Conservation (phyloP, 2,113 vertebrate genomes). For the Hippocampus guttulatus region DNA sequence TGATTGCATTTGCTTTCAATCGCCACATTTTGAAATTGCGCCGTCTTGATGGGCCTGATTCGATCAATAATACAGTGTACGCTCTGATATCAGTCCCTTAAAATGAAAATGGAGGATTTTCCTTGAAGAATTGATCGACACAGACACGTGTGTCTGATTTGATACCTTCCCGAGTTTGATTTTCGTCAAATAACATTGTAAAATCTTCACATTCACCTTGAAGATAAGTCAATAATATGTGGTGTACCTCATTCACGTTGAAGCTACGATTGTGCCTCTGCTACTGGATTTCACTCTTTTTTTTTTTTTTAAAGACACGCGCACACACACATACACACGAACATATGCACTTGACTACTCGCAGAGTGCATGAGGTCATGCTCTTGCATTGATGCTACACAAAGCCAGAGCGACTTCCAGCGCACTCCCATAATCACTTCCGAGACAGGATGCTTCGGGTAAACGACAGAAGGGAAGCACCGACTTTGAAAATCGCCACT, state of each 20-base stretch:
- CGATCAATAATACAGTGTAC: no score
- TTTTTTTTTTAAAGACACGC: conserved; percentile 2
- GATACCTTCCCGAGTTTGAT: background rate
- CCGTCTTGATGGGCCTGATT: no score
- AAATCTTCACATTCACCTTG: no score
- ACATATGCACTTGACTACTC: conserved; percentile 16
- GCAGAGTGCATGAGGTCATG: conserved; percentile 69
- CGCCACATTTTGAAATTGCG: no score
- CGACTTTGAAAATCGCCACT: conserved; percentile 14
- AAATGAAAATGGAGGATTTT: background rate
- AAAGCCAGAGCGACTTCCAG: conserved; percentile 39
- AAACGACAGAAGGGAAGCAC: conserved; percentile 7
- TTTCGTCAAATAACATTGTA: background rate
- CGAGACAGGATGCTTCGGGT: background rate
- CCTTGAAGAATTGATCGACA: background rate
- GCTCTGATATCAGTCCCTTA: no score
- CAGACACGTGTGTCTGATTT: background rate
- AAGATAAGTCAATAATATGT: no score
- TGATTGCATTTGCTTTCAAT: no score
- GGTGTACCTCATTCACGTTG: background rate
- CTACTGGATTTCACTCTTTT: background rate
- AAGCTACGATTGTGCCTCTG: background rate
- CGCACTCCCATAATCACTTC: conserved; percentile 31
- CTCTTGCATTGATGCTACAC: conserved; percentile 49
- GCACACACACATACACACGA: conserved; percentile 33